Evolutionary conservation across 2,888 invertebrate species (phyloP).

Genomic region (Erannis defoliaria): DNA sequence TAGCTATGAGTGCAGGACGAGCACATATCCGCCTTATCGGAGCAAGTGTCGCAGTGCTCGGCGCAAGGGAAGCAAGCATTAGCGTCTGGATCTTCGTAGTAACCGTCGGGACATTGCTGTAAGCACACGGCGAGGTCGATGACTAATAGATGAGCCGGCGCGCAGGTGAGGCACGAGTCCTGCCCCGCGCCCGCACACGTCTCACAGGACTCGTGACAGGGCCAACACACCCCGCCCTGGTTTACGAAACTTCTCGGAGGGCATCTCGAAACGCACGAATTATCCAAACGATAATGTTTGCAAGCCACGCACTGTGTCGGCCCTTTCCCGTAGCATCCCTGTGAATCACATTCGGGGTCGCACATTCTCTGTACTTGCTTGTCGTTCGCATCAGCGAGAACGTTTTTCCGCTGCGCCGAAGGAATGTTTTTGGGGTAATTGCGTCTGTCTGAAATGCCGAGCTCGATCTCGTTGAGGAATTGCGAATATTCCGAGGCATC

Average conservation of each 20-base stretch:
- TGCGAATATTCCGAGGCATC: constrained; percentile 87
- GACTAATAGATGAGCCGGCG: constrained; percentile 93
- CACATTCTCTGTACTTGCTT: constrained; percentile 90
- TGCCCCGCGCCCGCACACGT: constrained; percentile 96
- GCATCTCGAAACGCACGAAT: constrained; percentile 94
- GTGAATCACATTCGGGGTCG: constrained; percentile 94
- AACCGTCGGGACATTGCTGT: constrained; percentile 94
- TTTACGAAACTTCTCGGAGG: constrained; percentile 94
- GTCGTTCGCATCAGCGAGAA: constrained; percentile 88
- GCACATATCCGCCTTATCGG: constrained; percentile 94
- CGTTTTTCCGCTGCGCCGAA: constrained; percentile 86
- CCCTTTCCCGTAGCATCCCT: constrained; percentile 95
- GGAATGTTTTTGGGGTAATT: constrained; percentile 88
- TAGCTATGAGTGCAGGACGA: constrained; percentile 95
- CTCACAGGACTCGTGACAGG: constrained; percentile 95
- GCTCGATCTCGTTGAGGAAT: constrained; percentile 81
- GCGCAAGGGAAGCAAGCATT: constrained; percentile 95
- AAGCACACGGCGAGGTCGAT: constrained; percentile 95
- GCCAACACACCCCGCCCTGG: constrained; percentile 93
- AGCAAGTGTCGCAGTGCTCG: constrained; percentile 94
- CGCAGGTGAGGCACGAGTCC: constrained; percentile 94
- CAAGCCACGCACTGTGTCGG: constrained; percentile 94
- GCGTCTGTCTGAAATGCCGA: constrained; percentile 87
- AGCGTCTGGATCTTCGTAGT: constrained; percentile 92
- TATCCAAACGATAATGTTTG: constrained; percentile 92